A percentile compares a stretch with the other conserved stretches of the same genome.
Conservation (phyloP, 2,797 vertebrate species). For the Pangasius larnaudii region DNA sequence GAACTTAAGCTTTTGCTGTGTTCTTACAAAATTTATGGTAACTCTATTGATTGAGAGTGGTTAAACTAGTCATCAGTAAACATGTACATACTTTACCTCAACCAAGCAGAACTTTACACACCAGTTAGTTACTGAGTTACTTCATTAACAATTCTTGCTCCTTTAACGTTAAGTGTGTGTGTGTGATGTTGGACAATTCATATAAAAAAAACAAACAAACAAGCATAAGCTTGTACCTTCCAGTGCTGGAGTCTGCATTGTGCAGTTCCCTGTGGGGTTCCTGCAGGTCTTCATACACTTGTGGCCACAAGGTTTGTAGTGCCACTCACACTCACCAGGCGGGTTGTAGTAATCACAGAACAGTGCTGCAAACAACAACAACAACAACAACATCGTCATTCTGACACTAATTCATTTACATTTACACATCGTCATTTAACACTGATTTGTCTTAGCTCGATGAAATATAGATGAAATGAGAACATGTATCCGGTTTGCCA, state of each 20-base stretch:
- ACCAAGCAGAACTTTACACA: not conserved
- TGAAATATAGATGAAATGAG: not conserved
- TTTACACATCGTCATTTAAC: not conserved
- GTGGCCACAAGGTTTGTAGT: constrained; percentile 88
- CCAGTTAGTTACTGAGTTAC: not conserved
- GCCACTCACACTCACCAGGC: constrained; percentile 85
- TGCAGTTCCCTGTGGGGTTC: constrained; percentile 84
- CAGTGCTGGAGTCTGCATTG: constrained; percentile 75
- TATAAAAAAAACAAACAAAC: not conserved
- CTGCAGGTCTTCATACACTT: constrained; percentile 90
- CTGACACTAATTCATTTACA: not conserved
- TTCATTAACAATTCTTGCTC: not conserved
- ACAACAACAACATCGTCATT: not conserved
- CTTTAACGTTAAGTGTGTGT: not conserved
- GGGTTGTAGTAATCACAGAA: constrained; percentile 94
- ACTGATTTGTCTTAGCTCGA: no score
- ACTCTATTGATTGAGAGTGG: not conserved
- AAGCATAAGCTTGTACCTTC: constrained; percentile 80
- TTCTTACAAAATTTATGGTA: not conserved
- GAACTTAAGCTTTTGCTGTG: not conserved
- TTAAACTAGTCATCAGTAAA: not conserved
- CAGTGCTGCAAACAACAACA: constrained; percentile 81
- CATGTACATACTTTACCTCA: not conserved
- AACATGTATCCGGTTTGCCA: not conserved
- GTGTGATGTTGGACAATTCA: not conserved